Percentiles rank a stretch among this genome's conserved stretches.
Conservation (phyloP, 2,797 vertebrate species). For the Peromyscus nudipes region DNA sequence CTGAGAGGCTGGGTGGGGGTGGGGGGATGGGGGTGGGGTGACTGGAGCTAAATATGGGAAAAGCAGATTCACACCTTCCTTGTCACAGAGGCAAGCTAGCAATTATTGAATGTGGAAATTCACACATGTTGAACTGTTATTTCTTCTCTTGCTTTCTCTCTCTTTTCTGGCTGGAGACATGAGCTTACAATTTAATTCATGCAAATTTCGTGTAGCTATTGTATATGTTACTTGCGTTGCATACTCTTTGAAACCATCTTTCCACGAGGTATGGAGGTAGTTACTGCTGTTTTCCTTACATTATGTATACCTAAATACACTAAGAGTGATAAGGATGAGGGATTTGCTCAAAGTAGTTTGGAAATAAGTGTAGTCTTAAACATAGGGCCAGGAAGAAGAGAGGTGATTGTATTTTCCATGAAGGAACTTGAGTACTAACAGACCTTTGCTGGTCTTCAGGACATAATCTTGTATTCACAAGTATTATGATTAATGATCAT, state of each 20-base stretch:
- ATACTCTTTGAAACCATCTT: neutral
- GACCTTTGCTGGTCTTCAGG: neutral
- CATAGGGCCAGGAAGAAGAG: neutral
- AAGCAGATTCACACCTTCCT: constrained; percentile 60
- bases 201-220: neutral
- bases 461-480: neutral
- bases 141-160: constrained; percentile 59
- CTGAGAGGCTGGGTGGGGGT: neutral
- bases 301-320: neutral
- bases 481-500: neutral
- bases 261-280: neutral
- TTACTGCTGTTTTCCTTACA: neutral
- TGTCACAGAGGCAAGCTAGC: constrained; percentile 63
- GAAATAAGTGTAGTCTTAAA: neutral
- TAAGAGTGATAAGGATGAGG: neutral
- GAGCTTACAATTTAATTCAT: constrained; percentile 1
- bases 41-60: constrained; percentile 60
- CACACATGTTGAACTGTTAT: constrained; percentile 59
- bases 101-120: constrained; percentile 68
- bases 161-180: constrained; percentile 43
- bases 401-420: accelerated
- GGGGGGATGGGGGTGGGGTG: neutral
- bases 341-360: neutral
- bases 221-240: neutral
- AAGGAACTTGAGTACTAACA: accelerated